Base-by-base conservation (phyloP, 2,797 vertebrate species). In the Lindbergichthys nudifrons region DNA sequence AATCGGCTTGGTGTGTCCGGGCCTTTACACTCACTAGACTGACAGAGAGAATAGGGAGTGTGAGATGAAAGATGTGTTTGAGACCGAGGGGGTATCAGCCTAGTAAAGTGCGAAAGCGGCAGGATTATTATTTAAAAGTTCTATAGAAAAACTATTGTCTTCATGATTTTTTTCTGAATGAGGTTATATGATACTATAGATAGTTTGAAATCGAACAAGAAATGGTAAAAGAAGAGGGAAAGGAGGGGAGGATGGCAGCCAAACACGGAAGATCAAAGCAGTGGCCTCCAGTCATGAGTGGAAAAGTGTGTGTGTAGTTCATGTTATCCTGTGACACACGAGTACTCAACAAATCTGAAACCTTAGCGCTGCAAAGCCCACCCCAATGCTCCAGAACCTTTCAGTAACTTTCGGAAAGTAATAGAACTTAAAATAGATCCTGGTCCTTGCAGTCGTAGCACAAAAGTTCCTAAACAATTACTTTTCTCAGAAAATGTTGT, bases 201-300 rank as follows among this genome's bases (percentile, higher is more conserved):
- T 62, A 15, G 14, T 23, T 41, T 8, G 65, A 77, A 48, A 21
- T n/a, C 52, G 60, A 63, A 59, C 23, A 10, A 59, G 48, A 53
- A 39, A 30, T 50, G n/a, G 14, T 26, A 16, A 63, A 32, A 69
- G 19, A 30, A 39, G 52, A 62, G 18, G 14, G 42, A 23, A 9
- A 10, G 10, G 9, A 26, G 4, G 36, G 1, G 46, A 2, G 51
- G 65, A 41, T 7, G 5, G 61, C 19, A 56, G 68, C 65, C 51
- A 71, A 23, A 81, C 57, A 45, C 16, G 52, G 45, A 5, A 78
- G 70, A 86, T 88, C 72, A 81, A 80, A 86, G 84, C 51, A 10
- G 56, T 63, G 63, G 32, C 51, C 74, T 56, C 69, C 5, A n/a
- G 36, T 36, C 21, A 26, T 26, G 46, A 65, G 23, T 59, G 51